Evolutionary conservation across 2,888 invertebrate species (phyloP).

Genomic region (Agrotis ipsilon): DNA sequence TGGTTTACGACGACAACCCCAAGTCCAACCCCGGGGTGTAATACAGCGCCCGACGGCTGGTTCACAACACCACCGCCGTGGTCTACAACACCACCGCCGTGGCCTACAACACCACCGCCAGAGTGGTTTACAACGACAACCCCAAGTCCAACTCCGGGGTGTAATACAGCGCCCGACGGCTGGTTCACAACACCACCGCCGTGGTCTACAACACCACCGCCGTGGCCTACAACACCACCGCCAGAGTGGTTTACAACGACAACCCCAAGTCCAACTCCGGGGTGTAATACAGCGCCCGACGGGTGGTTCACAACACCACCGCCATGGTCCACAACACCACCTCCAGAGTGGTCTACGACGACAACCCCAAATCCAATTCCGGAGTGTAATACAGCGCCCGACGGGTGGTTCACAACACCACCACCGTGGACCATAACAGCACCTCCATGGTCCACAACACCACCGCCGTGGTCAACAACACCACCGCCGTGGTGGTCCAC

Average conservation of each 20-base stretch:
- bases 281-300: neutral
- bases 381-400: no score
- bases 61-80: neutral
- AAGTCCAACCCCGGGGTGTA: no score
- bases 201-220: neutral
- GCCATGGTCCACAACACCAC: neutral
- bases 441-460: neutral
- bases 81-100: neutral
- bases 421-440: neutral
- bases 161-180: neutral
- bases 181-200: neutral
- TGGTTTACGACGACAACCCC: neutral
- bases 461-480: neutral
- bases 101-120: neutral
- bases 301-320: neutral
- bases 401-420: neutral
- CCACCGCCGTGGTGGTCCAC: neutral
- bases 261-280: neutral
- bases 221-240: neutral
- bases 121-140: neutral
- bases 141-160: no score
- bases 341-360: no score
- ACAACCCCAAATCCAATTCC: no score
- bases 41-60: neutral
- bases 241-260: neutral